A percentile compares a stretch with the other conserved stretches of the same genome.
Conservation (phyloP, 2,113 vertebrate species). For the Microcebus lehilahytsara region DNA sequence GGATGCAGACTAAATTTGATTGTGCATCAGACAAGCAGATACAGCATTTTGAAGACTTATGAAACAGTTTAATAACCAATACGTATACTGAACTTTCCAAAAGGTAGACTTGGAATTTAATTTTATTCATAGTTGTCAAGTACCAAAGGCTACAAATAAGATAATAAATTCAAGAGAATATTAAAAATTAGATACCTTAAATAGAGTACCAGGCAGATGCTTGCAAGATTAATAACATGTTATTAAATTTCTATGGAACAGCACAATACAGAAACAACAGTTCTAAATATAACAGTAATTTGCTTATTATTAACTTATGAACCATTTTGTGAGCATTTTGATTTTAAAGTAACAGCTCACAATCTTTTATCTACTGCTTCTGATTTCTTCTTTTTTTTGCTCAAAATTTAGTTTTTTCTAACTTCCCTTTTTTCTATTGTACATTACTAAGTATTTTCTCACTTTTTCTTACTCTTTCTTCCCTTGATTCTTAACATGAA, state of each 20-base stretch:
- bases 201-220: conserved; percentile 11
- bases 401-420: neutral
- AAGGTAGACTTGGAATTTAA: conserved; percentile 55
- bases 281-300: neutral
- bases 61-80: conserved; percentile 55
- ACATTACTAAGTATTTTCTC: neutral
- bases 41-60: neutral
- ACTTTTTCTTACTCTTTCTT: neutral
- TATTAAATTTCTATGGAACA: conserved; percentile 54
- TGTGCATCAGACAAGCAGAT: neutral
- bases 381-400: neutral
- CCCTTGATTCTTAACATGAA: neutral
- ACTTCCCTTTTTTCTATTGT: neutral
- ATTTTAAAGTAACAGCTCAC: neutral
- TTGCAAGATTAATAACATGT: conserved; percentile 54
- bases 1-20: neutral
- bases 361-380: neutral
- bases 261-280: neutral
- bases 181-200: conserved; percentile 57
- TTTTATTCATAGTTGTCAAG: conserved; percentile 61
- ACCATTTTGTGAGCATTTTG: neutral
- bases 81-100: neutral
- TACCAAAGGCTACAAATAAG: conserved; percentile 51
- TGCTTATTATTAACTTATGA: neutral
- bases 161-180: conserved; percentile 57